Base-by-base conservation (phyloP, 2,113 vertebrate genomes). In the Brachirus orientalis region DNA sequence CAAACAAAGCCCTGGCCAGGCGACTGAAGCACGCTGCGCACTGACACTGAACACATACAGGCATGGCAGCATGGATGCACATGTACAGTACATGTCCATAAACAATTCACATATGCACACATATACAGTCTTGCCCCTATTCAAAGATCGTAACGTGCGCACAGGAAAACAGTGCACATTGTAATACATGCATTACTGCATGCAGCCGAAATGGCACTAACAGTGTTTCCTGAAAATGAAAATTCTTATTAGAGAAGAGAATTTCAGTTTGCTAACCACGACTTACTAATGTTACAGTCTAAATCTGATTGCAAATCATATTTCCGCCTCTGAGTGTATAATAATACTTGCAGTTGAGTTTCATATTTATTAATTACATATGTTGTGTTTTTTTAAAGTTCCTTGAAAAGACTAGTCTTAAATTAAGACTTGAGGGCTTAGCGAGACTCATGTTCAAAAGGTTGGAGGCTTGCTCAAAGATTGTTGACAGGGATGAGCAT, bases 1-100 rank as follows among this genome's bases (percentile, higher is more conserved):
- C 91, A 91, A 93, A 93, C 92, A 93, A 90, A 93, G 87, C 82
- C 48, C 82, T 82, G 88, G 81, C 90, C 91, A 87, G 87, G 86
- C 84, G 87, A 90, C 78, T 82, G 65, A 79, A 85, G 71, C 68
- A 64, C 19, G 37, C 81, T 72, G 52, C 54, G 69, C 77, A 75
- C 65, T 76, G 78, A 89, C 80, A 77, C 69, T 72, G 69, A 82
- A 65, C 69, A 69, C 74, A 70, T 69, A 63, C 48, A 13, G 7
- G 69, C 60, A 60, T 10, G 35, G 58, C 52, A 68, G 52, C 16
- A 58, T 2, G 17, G 51, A 78, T 62, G 60, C 55, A 41, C 58
- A 60, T 51, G 48, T 13, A 36, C 46, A 64, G 48, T 13, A 36
- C 46, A 64, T 22, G 17, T 60, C 47, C 55, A 33, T 20, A 11